Conservation (phyloP, 23 tunicate species). For the Halocynthia roretzi region DNA sequence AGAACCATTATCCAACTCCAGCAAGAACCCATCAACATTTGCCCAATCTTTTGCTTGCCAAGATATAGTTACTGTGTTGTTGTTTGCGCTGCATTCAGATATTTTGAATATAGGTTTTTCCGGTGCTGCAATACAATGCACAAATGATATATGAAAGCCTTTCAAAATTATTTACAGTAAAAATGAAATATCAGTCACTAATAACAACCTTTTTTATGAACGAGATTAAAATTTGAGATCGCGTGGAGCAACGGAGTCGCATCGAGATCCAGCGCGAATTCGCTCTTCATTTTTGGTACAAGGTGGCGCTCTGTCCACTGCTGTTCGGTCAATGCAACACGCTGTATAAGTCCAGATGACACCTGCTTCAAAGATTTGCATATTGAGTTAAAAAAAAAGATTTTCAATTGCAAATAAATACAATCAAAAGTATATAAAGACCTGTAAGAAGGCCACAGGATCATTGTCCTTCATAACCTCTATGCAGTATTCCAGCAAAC, state of each 20-base stretch:
- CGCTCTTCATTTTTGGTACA: conserved; percentile 25
- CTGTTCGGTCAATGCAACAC: conserved; percentile 55
- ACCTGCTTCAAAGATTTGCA: conserved; percentile 25
- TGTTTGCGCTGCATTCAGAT: conserved; percentile 37
- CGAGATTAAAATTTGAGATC: conserved; percentile 42
- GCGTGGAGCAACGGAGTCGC: conserved; percentile 32
- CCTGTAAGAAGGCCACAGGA: conserved; percentile 75
- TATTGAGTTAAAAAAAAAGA: background rate
- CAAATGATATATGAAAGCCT: background rate
- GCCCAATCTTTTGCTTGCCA: conserved; percentile 32
- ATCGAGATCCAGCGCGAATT: conserved; percentile 49
- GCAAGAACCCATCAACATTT: conserved; percentile 47
- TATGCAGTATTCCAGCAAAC: conserved; percentile 90
- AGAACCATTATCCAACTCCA: conserved; percentile 86
- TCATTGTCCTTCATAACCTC: conserved; percentile 92
- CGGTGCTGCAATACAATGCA: conserved; percentile 48
- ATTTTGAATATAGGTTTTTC: conserved; percentile 50
- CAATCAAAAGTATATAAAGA: background rate
- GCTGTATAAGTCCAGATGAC: conserved; percentile 63
- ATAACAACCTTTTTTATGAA: conserved; percentile 49
- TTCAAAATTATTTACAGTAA: background rate
- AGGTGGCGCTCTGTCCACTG: conserved; percentile 67
- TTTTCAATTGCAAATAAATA: background rate
- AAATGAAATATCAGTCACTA: background rate
- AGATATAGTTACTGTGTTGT: conserved; percentile 78